Conservation (phyloP, 2,797 vertebrate genomes). For the Sarcophilus harrisii region DNA sequence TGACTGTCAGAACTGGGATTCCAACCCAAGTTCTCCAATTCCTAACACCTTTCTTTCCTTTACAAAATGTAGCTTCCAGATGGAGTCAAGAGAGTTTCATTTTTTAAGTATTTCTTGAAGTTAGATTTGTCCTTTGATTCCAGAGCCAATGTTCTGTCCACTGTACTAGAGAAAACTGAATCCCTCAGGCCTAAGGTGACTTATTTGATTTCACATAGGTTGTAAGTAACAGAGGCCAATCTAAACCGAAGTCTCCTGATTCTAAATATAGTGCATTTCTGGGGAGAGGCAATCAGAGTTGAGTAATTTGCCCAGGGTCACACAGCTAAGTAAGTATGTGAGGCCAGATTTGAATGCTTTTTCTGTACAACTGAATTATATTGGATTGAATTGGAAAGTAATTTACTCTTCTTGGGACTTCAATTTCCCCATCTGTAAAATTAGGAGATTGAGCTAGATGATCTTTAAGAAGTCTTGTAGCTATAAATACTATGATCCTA, state of each 20-base stretch:
- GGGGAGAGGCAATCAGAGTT: neutral
- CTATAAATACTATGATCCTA: neutral
- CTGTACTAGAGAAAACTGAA: neutral
- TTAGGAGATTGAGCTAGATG: neutral
- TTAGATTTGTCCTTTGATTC: neutral
- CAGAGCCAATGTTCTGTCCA: neutral
- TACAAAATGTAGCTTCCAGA: neutral
- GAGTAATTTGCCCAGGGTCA: neutral
- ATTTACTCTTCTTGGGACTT: neutral
- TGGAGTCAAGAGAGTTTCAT: neutral
- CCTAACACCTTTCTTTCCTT: neutral
- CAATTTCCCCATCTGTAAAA: neutral
- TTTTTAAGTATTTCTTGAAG: neutral
- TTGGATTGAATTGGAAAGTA: neutral
- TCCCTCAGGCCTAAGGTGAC: neutral
- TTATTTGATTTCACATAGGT: neutral
- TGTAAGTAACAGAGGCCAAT: neutral
- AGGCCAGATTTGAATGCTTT: neutral
- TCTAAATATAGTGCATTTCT: neutral
- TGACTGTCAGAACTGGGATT: neutral
- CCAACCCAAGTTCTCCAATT: neutral
- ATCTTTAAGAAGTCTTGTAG: conserved; percentile 20
- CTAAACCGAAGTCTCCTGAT: neutral
- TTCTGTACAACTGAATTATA: neutral
- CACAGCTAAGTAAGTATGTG: neutral